Evolutionary conservation across 1,140 invertebrate species (phyloP), one percentile per base, ranked within the genome.

Genomic region (Aphidius ervi): DNA sequence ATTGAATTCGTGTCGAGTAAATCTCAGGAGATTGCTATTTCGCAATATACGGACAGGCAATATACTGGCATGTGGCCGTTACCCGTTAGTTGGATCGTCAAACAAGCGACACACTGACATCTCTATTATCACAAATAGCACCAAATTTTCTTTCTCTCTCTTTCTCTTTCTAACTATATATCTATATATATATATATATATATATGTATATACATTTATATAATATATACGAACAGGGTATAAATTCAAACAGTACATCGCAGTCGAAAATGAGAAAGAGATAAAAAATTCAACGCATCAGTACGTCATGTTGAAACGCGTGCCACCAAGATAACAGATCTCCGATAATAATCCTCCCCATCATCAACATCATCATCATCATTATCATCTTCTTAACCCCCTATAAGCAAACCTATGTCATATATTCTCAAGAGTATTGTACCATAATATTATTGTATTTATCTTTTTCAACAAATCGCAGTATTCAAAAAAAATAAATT

Each of bases 31-130:
- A 72, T 58, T 63, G 57, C 48, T 59, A 65, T 59, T 63, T 48
- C 54, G 62, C 56, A 62, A 68, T 71, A 65, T 66, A 70, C 41
- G 50, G 65, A 61, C 64, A 64, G 66, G 58, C 59, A 54, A 56
- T 56, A 61, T 64, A 31, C 23, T 31, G 70, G 63, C 63, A 63
- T 66, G 70, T 67, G 68, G 67, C 65, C 47, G 66, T 62, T 62
- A 40, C 54, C 56, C 66, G 68, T 72, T 64, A 64, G 72, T 75
- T 77, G 73, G 70, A 68, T 78, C 75, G 77, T 79, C 77, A 79
- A 77, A 77, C 68, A 63, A 62, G 59, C 66, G 75, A 78, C 76
- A 74, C 73, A 74, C 74, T 79, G 76, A 79, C 77, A 78, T 77
- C 70, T 78, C 77, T 76, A 79, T 79, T 79, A 79, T 79, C 75